phyloP scores from a whole-genome alignment of 2,797 vertebrate species.

The Staurois parvus region DNA sequence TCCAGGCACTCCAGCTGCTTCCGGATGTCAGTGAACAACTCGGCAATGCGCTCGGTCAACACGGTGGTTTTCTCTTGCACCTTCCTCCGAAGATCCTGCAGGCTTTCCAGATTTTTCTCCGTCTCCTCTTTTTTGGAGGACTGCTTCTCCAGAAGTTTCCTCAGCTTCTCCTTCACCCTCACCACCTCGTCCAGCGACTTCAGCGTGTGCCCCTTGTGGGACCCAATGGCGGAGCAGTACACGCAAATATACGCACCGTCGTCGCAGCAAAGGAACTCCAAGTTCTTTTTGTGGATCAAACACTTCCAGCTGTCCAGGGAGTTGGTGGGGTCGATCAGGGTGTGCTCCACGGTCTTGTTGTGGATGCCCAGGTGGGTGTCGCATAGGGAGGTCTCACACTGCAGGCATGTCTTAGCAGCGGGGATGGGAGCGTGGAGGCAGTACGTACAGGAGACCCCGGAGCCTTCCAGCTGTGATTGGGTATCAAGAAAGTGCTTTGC shows the following conservation, averaged over 20 bases:
- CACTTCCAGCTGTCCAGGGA: conserved; percentile 65
- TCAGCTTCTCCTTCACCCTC: conserved; percentile 68
- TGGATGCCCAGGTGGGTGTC: conserved; percentile 74
- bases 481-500: neutral
- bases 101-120: neutral
- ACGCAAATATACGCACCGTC: conserved; percentile 73
- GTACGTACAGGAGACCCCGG: neutral
- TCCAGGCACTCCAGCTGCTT: neutral
- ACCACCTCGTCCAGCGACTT: conserved; percentile 73
- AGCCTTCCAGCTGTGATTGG: neutral
- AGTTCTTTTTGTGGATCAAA: conserved; percentile 63
- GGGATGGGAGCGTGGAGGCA: conserved; percentile 59
- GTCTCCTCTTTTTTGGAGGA: neutral
- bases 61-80: neutral
- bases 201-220: conserved; percentile 74
- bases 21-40: neutral
- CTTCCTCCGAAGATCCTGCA: neutral
- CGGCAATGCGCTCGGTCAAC: neutral
- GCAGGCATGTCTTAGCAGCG: conserved; percentile 75
- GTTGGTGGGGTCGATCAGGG: conserved; percentile 64
- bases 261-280: conserved; percentile 74
- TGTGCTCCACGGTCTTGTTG: conserved; percentile 68
- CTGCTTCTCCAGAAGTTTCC: neutral
- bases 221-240: conserved; percentile 70
- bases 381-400: conserved; percentile 77